Base-by-base conservation (phyloP, 2,888 invertebrate species). In the Hirtodrosophila alboralis region DNA sequence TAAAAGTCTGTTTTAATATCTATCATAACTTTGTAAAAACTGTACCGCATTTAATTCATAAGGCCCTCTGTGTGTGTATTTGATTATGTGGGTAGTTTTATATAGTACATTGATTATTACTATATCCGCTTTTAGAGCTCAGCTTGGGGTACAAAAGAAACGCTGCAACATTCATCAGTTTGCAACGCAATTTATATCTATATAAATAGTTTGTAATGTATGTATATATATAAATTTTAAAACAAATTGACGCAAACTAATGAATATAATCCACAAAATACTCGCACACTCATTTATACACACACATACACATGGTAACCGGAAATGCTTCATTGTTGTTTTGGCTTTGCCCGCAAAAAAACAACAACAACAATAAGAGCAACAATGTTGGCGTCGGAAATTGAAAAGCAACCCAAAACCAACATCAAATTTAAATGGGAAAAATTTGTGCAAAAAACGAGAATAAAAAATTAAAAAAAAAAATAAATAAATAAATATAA, bases 321-420 rank as follows among this genome's bases (percentile, higher is more conserved):
- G 79, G 79, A 79, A 79, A 63, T 67, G 71, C 62, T 76, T 79
- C 84, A 76, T 79, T 79, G 84, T 79, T 79, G 76, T 68, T 76
- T 61, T 61, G 43, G 56, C 33, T 36, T 21, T 52, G 51, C 33
- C 58, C 52, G 36, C 51, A 58, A 58, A 51, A 31, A 16, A 52
- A 10, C 36, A 40, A 14, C 57, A 58, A 33, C 37, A 56, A 58
- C 45, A 61, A 58, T 44, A 58, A 49, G 12, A 45, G 54, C 31
- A 41, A 44, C 56, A n/a, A n/a, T 40, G 62, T 65, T 56, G 74
- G 68, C 84, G 71, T 74, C 79, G 79, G 79, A 79, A 79, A 79
- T 79, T 79, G 84, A 79, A 79, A 79, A 79, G 84, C 84, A 79
- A 83, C 84, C 79, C 66, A 68, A 83, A 83, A 76, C 79, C 84